Conservation (phyloP, 2,888 invertebrate genomes). For the Escarpia spicata region DNA sequence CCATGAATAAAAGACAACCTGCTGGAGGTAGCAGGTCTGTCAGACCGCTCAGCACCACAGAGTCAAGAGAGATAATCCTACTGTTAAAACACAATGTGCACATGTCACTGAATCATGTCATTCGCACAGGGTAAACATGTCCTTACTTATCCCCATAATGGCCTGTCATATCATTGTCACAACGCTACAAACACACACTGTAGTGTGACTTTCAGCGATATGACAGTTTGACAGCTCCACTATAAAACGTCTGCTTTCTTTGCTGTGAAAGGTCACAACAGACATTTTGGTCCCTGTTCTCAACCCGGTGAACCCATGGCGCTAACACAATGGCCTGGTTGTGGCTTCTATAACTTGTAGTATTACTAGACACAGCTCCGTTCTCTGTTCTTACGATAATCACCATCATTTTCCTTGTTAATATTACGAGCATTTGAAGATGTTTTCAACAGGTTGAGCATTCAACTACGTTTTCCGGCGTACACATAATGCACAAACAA, state of each 20-base stretch:
- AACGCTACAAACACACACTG: neutral
- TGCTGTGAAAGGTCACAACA: neutral
- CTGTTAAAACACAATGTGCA: conserved; percentile 1
- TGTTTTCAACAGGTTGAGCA: neutral
- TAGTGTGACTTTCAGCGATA: neutral
- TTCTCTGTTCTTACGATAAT: neutral
- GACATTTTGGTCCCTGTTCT: neutral
- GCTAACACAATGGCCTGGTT: neutral
- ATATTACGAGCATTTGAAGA: neutral
- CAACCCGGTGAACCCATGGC: neutral
- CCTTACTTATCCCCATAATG: neutral
- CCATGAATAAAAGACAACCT: neutral
- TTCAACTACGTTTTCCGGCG: neutral
- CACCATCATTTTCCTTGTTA: neutral
- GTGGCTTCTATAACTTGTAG: neutral
- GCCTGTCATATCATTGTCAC: neutral
- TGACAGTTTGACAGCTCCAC: neutral
- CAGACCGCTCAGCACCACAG: neutral
- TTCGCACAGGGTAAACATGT: neutral
- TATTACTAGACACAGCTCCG: neutral
- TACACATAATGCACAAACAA: neutral
- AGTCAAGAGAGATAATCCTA: conserved; percentile 6
- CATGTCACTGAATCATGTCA: neutral
- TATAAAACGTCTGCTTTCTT: neutral
- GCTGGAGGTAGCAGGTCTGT: neutral